A percentile compares a stretch with the other conserved stretches of the same genome.
phyloP scores from a whole-genome alignment of 2,888 invertebrate genomes.

The Argyresthia albistria region DNA sequence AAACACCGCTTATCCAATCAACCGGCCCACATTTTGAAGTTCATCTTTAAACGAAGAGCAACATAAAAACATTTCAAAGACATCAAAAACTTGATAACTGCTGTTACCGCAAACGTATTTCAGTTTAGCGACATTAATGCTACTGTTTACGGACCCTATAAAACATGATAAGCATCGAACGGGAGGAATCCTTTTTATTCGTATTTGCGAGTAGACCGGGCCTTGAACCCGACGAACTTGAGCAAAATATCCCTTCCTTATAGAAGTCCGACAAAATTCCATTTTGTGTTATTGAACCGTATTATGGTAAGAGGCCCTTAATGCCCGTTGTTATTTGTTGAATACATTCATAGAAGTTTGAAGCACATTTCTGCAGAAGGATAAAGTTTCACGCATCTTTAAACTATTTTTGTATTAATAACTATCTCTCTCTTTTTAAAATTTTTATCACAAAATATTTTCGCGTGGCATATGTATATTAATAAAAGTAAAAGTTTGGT shows the following conservation, averaged over 20 bases:
- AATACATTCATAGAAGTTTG: not conserved
- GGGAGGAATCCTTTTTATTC: conserved; percentile 57
- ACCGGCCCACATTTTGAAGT: no score
- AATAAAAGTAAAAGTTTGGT: no score
- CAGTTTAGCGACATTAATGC: conserved; percentile 44
- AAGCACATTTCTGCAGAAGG: no score
- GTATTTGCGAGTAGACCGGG: conserved; percentile 55
- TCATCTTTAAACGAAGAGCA: no score
- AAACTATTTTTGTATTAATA: no score
- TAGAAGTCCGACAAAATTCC: not conserved
- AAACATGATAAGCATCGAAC: conserved; percentile 61
- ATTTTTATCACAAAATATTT: no score
- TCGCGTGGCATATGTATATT: no score
- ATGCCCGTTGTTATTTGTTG: not conserved
- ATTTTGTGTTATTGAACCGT: not conserved
- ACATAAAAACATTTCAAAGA: no score
- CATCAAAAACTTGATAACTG: no score
- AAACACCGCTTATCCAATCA: no score
- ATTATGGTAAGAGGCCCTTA: not conserved
- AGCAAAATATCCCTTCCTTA: not conserved
- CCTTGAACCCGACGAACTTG: conserved; percentile 36
- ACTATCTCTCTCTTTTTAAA: no score
- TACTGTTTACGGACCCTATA: conserved; percentile 49
- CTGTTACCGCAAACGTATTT: conserved; percentile 18
- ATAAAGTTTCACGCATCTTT: no score